These are phyloP conservation scores for Dryadula phaetusa DNA, from an alignment of 2,888 invertebrate species.

Conservation along the genomic window DNA sequence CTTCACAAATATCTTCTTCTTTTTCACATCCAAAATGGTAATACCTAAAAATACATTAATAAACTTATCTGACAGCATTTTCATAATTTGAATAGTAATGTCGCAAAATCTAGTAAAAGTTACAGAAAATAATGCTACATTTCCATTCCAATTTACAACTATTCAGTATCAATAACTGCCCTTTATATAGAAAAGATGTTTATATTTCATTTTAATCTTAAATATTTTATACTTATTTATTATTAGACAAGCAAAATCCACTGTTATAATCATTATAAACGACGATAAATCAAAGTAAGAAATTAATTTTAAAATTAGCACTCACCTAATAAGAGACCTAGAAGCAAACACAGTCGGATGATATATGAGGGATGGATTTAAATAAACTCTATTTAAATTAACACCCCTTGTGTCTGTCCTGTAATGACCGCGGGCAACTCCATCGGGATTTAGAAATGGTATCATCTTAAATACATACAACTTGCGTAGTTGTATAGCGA, in stretches of 20 bases:
- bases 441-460: conserved; percentile 96
- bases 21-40: conserved; percentile 88
- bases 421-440: conserved; percentile 93
- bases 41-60: conserved; percentile 74
- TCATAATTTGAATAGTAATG: too few species aligned
- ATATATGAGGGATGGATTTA: conserved; percentile 88
- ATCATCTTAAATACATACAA: conserved; percentile 94
- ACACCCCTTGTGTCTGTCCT: conserved; percentile 94
- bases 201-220: too few species aligned
- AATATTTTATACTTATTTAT: too few species aligned
- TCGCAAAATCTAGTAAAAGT: too few species aligned
- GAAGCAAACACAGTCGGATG: conserved; percentile 95
- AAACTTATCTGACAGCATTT: not conserved
- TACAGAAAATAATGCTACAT: too few species aligned
- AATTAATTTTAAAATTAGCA: not conserved
- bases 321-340: conserved; percentile 88
- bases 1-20: conserved; percentile 81
- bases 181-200: too few species aligned
- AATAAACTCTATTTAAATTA: conserved; percentile 94
- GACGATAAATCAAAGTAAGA: too few species aligned
- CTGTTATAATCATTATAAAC: not conserved
- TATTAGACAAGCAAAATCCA: not conserved
- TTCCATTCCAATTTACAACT: too few species aligned
- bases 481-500: conserved; percentile 89
- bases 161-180: too few species aligned